Percentiles rank a stretch among this genome's conserved stretches.
Evolutionary conservation across 2,113 vertebrate species (phyloP).

Genomic region (Climacteris rufus): DNA sequence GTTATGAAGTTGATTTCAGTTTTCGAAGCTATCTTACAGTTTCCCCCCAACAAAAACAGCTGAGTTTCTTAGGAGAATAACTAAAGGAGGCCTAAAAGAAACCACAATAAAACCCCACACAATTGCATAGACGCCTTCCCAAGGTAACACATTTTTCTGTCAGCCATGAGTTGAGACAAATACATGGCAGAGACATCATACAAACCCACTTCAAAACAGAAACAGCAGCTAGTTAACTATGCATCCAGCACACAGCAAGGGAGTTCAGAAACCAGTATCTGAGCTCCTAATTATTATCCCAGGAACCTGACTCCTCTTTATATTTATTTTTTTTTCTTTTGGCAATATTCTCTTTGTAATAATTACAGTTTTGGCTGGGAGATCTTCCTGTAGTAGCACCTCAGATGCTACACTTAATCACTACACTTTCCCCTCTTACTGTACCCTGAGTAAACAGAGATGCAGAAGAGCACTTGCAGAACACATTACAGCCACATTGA

Average conservation of each 20-base stretch:
- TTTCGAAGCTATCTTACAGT: not conserved
- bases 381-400: not conserved
- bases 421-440: not conserved
- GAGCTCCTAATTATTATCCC: not conserved
- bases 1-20: not conserved
- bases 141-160: not conserved
- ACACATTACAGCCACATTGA: rapidly evolving
- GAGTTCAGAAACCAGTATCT: not conserved
- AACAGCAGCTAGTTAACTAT: not conserved
- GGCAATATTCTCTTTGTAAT: not conserved
- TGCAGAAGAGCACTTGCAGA: not conserved
- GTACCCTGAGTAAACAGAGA: not conserved
- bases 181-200: not conserved
- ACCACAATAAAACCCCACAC: not conserved
- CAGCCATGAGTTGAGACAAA: not conserved
- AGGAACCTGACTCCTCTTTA: not conserved
- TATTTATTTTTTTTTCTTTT: not conserved
- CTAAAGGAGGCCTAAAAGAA: not conserved
- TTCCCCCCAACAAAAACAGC: not conserved
- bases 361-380: not conserved
- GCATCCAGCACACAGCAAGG: not conserved
- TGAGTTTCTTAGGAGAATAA: no score
- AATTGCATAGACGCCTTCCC: not conserved
- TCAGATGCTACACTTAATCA: not conserved
- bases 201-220: not conserved